phyloP scores from a whole-genome alignment of 1,140 invertebrate genomes.

The Tetraneura akinire region DNA sequence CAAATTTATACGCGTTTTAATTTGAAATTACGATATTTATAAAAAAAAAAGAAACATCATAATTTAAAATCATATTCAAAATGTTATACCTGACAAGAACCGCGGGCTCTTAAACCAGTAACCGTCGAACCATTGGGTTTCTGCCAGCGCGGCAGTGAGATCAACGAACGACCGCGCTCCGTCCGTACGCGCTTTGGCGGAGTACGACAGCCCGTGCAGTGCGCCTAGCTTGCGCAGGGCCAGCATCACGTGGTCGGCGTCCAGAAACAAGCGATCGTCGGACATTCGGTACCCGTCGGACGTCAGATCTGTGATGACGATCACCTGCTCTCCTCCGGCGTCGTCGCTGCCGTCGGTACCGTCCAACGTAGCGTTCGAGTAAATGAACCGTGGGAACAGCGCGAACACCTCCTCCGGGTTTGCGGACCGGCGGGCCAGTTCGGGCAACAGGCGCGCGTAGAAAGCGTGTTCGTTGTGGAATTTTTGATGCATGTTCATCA shows the following conservation, averaged over 20 bases:
- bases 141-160: neutral
- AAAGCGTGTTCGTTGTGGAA: conserved; percentile 37
- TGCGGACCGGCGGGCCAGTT: neutral
- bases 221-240: conserved; percentile 13
- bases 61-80: too few relatives aligned
- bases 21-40: too few relatives aligned
- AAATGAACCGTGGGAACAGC: conserved; percentile 19
- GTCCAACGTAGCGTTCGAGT: conserved; percentile 23
- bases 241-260: neutral
- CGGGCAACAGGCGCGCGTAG: conserved; percentile 9
- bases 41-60: too few relatives aligned
- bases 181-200: neutral
- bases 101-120: conserved; percentile 32
- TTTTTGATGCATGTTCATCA: conserved; percentile 41
- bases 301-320: neutral
- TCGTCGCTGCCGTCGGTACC: neutral
- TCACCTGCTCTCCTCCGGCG: conserved; percentile 1
- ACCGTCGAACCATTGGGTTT: conserved; percentile 30
- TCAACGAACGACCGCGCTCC: neutral
- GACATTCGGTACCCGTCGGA: neutral
- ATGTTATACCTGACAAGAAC: conserved; percentile 6
- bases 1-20: too few relatives aligned
- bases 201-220: conserved; percentile 27
- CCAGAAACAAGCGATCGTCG: conserved; percentile 6
- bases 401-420: neutral